Evolutionary conservation across 1,140 invertebrate species (phyloP).

Genomic region (Diprion similis): DNA sequence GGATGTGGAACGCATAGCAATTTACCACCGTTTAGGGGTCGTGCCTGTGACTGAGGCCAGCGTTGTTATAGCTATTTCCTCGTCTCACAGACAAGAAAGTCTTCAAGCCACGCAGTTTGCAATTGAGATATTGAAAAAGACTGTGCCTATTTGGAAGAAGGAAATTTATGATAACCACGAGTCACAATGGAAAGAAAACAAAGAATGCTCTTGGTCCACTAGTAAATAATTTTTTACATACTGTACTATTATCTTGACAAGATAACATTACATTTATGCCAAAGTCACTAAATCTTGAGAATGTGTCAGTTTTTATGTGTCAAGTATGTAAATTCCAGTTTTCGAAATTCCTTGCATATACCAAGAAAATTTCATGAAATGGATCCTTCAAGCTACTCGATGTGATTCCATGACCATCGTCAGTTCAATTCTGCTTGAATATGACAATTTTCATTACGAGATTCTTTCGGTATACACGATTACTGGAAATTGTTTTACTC

Average conservation of each 20-base stretch:
- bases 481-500: no score
- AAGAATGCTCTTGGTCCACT: slow-evolving; percentile 76
- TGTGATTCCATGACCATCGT: no score
- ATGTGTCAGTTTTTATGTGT: background rate
- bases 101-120: slow-evolving; percentile 83
- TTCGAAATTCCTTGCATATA: no score
- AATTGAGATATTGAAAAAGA: slow-evolving; percentile 86
- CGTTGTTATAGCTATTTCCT: slow-evolving; percentile 89
- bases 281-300: background rate
- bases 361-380: no score
- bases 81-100: slow-evolving; percentile 84
- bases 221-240: slow-evolving; percentile 43
- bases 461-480: no score
- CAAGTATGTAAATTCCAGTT: no score
- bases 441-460: no score
- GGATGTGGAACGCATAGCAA: slow-evolving; percentile 80
- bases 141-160: slow-evolving; percentile 97
- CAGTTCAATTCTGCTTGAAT: no score
- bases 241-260: background rate
- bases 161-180: slow-evolving; percentile 79
- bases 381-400: no score
- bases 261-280: background rate
- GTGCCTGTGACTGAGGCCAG: slow-evolving; percentile 91
- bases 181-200: slow-evolving; percentile 78
- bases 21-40: slow-evolving; percentile 82